Evolutionary conservation across 2,113 vertebrate genomes (phyloP).

Genomic region (Herpailurus yagouaroundi): DNA sequence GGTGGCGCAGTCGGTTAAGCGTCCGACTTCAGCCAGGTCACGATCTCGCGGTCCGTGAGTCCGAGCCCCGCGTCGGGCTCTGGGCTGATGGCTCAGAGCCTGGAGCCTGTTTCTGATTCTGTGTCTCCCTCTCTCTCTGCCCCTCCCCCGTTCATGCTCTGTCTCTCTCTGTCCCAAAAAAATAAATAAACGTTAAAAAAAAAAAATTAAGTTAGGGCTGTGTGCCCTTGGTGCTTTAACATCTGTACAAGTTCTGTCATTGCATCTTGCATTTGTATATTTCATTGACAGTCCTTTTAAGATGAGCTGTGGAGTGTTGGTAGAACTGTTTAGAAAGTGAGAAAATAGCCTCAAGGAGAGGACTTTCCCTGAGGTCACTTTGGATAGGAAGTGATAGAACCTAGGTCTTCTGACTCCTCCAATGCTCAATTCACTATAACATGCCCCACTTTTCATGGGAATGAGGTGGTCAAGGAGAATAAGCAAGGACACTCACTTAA

Average conservation of each 20-base stretch:
- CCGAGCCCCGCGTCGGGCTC: too few species aligned
- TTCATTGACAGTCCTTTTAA: not conserved
- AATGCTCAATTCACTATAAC: not conserved
- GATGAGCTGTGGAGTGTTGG: not conserved
- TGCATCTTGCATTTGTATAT: not conserved
- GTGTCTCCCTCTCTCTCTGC: too few species aligned
- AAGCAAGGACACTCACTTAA: not conserved
- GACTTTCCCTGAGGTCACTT: not conserved
- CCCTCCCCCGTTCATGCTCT: too few species aligned
- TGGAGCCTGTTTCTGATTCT: too few species aligned
- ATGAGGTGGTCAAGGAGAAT: not conserved
- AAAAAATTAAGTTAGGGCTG: slow-evolving; percentile 40
- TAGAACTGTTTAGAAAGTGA: slow-evolving; percentile 42
- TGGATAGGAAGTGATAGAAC: not conserved
- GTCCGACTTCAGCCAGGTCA: too few species aligned
- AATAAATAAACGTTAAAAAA: too few species aligned
- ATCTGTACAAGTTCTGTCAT: not conserved
- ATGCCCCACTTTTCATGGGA: not conserved
- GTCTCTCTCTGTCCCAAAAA: too few species aligned
- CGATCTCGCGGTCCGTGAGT: too few species aligned
- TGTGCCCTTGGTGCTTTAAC: not conserved
- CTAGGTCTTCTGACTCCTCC: not conserved
- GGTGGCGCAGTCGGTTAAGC: too few species aligned
- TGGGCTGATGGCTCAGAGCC: too few species aligned
- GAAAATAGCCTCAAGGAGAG: not conserved